These are phyloP conservation scores for Salarias fasciatus DNA, from an alignment of 2,797 vertebrate species.

Conservation along the genomic window DNA sequence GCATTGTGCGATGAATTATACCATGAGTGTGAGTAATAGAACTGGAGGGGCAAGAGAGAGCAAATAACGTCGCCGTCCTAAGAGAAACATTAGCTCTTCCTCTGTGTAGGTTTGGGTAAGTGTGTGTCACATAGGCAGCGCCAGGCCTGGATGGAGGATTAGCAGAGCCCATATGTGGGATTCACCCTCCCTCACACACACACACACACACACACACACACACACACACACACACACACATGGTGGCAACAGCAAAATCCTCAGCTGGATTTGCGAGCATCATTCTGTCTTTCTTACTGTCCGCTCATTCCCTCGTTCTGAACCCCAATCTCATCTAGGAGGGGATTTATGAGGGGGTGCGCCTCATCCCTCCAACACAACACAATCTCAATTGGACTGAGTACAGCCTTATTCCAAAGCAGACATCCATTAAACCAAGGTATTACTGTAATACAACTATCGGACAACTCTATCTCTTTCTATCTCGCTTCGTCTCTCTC, in stretches of 20 bases:
- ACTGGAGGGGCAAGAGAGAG: slow-evolving; percentile 44
- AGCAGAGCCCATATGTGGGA: slow-evolving; percentile 58
- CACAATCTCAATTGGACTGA: slow-evolving; percentile 76
- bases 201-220: slow-evolving; percentile 20
- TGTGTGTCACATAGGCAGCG: slow-evolving; percentile 52
- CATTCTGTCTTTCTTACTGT: slow-evolving; percentile 72
- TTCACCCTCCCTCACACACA: slow-evolving; percentile 23
- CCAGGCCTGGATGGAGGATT: slow-evolving; percentile 65
- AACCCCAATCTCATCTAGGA: slow-evolving; percentile 76
- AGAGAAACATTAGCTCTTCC: slow-evolving; percentile 60
- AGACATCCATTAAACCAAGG: slow-evolving; percentile 79
- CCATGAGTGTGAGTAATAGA: slow-evolving; percentile 42
- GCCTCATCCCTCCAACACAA: slow-evolving; percentile 70
- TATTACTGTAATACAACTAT: slow-evolving; percentile 80
- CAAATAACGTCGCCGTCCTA: slow-evolving; percentile 57
- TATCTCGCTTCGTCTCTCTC: slow-evolving; percentile 53
- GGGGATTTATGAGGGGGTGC: slow-evolving; percentile 71
- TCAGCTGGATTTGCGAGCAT: slow-evolving; percentile 72
- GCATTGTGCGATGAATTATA: slow-evolving; percentile 15
- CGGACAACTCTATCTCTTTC: slow-evolving; percentile 69
- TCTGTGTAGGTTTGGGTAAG: slow-evolving; percentile 31
- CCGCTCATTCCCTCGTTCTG: slow-evolving; percentile 67
- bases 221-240: slow-evolving; percentile 21
- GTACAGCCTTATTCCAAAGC: slow-evolving; percentile 72
- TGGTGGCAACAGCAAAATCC: slow-evolving; percentile 66